Percentiles rank a stretch among this genome's conserved stretches.
These are phyloP conservation scores for Teleogryllus occipitalis DNA, from an alignment of 1,140 invertebrate species.

Conservation along the genomic window DNA sequence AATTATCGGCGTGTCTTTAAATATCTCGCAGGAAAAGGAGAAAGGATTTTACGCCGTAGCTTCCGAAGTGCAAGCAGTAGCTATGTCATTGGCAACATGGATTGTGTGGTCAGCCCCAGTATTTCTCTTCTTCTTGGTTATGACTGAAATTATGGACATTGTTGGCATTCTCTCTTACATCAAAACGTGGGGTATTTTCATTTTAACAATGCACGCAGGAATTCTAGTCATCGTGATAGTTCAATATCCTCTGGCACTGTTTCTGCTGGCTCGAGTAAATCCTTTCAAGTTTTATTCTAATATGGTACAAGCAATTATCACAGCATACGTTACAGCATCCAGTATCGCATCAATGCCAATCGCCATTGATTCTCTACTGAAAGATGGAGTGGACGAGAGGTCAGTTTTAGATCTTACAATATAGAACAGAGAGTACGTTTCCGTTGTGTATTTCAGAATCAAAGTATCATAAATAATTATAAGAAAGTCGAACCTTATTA, in stretches of 20 bases:
- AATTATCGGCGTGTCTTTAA: neutral
- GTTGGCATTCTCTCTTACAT: neutral
- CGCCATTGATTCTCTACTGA: neutral
- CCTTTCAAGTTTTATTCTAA: neutral
- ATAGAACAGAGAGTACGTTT: too few relatives aligned
- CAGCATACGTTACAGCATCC: neutral
- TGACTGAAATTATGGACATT: neutral
- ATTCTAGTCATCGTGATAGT: neutral
- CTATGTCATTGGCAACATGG: neutral
- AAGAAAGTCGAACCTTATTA: too few relatives aligned
- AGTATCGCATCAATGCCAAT: neutral
- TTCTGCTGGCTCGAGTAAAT: neutral
- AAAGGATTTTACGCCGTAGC: neutral
- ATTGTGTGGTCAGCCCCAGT: neutral
- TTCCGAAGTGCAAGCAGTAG: neutral
- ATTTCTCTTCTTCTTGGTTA: neutral
- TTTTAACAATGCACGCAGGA: neutral
- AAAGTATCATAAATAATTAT: too few relatives aligned
- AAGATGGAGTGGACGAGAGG: neutral
- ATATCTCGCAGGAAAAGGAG: neutral
- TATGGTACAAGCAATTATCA: neutral
- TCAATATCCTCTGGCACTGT: neutral
- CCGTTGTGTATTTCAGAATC: too few relatives aligned
- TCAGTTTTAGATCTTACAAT: neutral
- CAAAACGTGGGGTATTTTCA: neutral